Evolutionary conservation across 2,888 invertebrate genomes (phyloP).

Genomic region (Hirudinaria manillensis): DNA sequence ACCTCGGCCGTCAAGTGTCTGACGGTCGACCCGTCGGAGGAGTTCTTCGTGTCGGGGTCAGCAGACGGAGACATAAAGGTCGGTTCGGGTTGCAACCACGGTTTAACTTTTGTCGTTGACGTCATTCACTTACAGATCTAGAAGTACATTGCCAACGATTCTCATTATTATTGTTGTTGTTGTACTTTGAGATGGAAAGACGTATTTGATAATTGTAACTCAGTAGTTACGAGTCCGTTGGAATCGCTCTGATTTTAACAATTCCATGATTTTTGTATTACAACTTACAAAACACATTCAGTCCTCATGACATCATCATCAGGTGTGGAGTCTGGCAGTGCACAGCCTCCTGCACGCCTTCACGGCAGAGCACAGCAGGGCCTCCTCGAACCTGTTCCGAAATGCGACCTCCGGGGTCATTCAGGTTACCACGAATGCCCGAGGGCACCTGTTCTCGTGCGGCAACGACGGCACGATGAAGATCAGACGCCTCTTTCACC

Average conservation of each 20-base stretch:
- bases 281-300: too few relatives aligned
- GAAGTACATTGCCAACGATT: too few relatives aligned
- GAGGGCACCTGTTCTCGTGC: constrained; percentile 87
- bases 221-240: too few relatives aligned
- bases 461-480: constrained; percentile 99
- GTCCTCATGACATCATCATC: constrained; percentile 39
- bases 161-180: too few relatives aligned
- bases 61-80: constrained; percentile 61
- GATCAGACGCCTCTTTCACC: constrained; percentile 61
- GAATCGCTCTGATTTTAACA: too few relatives aligned
- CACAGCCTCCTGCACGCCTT: constrained; percentile 81
- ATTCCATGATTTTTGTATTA: too few relatives aligned
- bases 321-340: constrained; percentile 77
- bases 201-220: too few relatives aligned
- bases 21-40: constrained; percentile 86
- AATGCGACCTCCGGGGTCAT: constrained; percentile 80
- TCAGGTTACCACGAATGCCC: constrained; percentile 64
- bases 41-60: constrained; percentile 86
- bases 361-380: constrained; percentile 81
- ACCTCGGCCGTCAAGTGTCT: constrained; percentile 90
- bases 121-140: too few relatives aligned
- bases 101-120: neutral
- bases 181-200: too few relatives aligned
- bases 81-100: too few relatives aligned
- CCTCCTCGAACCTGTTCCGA: constrained; percentile 85